These are phyloP conservation scores for Zelleria hepariella DNA, from an alignment of 2,888 invertebrate genomes.

Conservation along the genomic window DNA sequence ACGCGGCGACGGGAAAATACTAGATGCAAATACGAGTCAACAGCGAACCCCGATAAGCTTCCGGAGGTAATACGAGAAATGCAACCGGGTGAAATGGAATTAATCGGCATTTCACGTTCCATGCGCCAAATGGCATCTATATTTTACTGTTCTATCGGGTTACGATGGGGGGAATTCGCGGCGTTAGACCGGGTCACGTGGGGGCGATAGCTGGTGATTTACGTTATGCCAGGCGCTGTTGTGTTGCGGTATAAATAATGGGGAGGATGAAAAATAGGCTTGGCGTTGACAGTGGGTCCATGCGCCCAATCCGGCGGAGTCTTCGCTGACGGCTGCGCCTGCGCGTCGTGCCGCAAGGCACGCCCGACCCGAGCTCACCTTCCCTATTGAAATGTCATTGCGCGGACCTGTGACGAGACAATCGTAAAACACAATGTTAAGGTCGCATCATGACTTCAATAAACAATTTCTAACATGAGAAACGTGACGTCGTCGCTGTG, in stretches of 20 bases:
- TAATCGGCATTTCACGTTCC: conserved; percentile 29
- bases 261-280: conserved; percentile 29
- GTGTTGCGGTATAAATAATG: conserved; percentile 24
- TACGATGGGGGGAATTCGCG: conserved; percentile 25
- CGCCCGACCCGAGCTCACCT: conserved; percentile 64
- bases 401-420: conserved; percentile 65
- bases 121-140: conserved; percentile 30
- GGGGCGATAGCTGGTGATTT: conserved; percentile 32
- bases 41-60: conserved; percentile 54
- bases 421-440: conserved; percentile 70
- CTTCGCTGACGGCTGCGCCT: neutral
- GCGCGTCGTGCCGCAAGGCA: conserved; percentile 38
- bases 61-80: conserved; percentile 49
- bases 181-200: conserved; percentile 26
- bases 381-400: conserved; percentile 69
- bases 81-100: conserved; percentile 32
- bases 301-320: conserved; percentile 1
- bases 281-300: conserved; percentile 18
- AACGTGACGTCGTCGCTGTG: conserved; percentile 56
- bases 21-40: conserved; percentile 66
- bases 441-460: conserved; percentile 71
- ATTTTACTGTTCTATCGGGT: conserved; percentile 34
- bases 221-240: conserved; percentile 19
- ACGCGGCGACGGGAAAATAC: conserved; percentile 56
- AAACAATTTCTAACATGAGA: conserved; percentile 65